Evolutionary conservation across 1,140 invertebrate species (phyloP), one percentile per base, ranked within the genome.

Genomic region (Hyposmocoma kahamanoa): DNA sequence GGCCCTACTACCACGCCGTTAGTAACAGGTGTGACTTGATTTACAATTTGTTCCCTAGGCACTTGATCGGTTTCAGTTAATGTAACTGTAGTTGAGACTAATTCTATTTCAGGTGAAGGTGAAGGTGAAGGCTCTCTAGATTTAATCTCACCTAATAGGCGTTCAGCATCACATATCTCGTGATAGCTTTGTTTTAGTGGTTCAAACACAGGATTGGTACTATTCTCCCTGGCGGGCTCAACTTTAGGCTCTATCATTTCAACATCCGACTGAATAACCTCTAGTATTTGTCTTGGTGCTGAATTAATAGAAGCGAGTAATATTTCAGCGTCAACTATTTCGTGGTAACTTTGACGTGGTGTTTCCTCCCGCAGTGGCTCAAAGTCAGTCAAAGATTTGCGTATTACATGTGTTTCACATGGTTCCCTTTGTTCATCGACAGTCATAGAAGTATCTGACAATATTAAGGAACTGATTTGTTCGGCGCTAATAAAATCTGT

Each of bases 251-350:
- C 42, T 30, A 18, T 24, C 17, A n/a, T n/a, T n/a, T n/a, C n/a
- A n/a, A n/a, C n/a, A n/a, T n/a, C n/a, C n/a, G n/a, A n/a, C n/a
- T n/a, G n/a, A n/a, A n/a, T n/a, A n/a, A n/a, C n/a, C n/a, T n/a
- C n/a, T n/a, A n/a, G n/a, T n/a, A n/a, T n/a, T n/a, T n/a, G n/a
- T n/a, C n/a, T n/a, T n/a, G n/a, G n/a, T n/a, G n/a, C n/a, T n/a
- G n/a, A n/a, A n/a, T n/a, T n/a, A n/a, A 10, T 15, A 22, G 49
- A 45, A 47, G 50, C 68, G 17, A 65, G 39, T 19, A 64, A 43
- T 19, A 28, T 42, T 59, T 77, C 73, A 10, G 68, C 68, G 44
- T 72, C 71, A 18, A 19, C 11, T 15, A 74, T 61, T 36, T 72
- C 62, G 42, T 67, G 56, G 50, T 74, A 77, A 34, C 36, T 63